Evolutionary conservation across 2,888 invertebrate genomes (phyloP), one percentile per base, ranked within the genome.

Genomic region (Tenthredo amoena): DNA sequence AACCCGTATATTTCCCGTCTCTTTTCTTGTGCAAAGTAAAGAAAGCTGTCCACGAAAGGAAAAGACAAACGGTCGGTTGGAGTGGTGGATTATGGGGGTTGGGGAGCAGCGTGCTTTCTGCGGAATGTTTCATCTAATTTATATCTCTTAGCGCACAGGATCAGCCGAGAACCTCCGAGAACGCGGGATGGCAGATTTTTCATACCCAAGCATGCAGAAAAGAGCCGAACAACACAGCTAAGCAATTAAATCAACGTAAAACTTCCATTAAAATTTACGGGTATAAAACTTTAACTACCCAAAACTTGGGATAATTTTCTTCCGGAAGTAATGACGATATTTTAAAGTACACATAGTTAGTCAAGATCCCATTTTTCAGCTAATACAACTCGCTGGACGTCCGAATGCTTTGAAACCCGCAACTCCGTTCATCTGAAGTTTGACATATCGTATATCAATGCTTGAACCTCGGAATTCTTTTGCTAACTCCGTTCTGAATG

Each of bases 91-190:
- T 62, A 62, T 62, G 15, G 81, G 81, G 81, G 81, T 40, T 62
- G 81, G n/a, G n/a, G 21, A 12, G 62, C 58, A 40, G 62, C 58
- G 62, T 62, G 40, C 40, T 62, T 81, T 62, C 81, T 40, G 81
- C 21, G 81, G 58, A 81, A 81, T 81, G 81, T 81, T 81, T 81
- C 81, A 81, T 81, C 81, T 81, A 81, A 81, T 81, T 81, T 81
- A 81, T 81, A 81, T 81, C 62, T 62, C 62, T 81, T 81, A 58
- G 81, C 81, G 62, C 12, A 40, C 40, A 58, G 62, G 58, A 62
- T 81, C 58, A 81, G 62, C 58, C 62, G 47, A 47, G 47, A 47
- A 47, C 26, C 40, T 21, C 58, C 58, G 15, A 21, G 40, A 21
- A 81, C 40, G 62, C 40, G 10, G 58, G 62, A 40, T 62, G 37